phyloP scores from a whole-genome alignment of 2,113 vertebrate species.

The Rhinolophus sinicus region DNA sequence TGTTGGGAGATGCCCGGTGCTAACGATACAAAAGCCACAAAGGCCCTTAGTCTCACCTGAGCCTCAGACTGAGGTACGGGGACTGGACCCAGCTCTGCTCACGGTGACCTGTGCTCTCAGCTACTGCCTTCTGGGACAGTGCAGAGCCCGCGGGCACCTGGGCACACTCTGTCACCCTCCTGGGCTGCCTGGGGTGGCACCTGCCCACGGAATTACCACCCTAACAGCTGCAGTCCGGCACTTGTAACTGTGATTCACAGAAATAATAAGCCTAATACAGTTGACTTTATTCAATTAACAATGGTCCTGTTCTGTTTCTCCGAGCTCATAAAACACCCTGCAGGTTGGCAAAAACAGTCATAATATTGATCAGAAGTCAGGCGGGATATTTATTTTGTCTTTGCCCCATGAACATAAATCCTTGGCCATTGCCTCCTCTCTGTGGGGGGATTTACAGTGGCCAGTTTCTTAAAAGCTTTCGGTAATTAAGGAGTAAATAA shows the following conservation, averaged over 20 bases:
- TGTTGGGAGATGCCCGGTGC: accelerated
- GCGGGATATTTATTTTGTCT: constrained; percentile 87
- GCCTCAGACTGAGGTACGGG: accelerated
- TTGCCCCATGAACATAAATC: constrained; percentile 83
- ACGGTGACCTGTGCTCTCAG: accelerated
- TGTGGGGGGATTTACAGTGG: constrained; percentile 85
- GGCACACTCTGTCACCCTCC: neutral
- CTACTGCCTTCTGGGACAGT: accelerated
- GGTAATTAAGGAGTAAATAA: constrained; percentile 86
- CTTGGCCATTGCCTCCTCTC: constrained; percentile 48
- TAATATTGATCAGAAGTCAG: constrained; percentile 87
- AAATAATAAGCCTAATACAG: constrained; percentile 88
- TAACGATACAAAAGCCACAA: no score
- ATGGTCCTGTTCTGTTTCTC: constrained; percentile 82
- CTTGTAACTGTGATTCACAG: constrained; percentile 61
- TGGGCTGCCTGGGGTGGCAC: accelerated
- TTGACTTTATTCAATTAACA: constrained; percentile 90
- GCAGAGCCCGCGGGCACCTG: neutral
- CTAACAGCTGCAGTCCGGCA: neutral
- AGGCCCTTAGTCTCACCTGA: neutral
- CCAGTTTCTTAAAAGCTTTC: constrained; percentile 80
- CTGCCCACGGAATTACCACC: neutral
- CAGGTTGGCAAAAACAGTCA: constrained; percentile 87
- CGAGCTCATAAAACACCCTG: constrained; percentile 87
- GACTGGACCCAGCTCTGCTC: neutral